Evolutionary conservation across 2,113 vertebrate species (phyloP), one percentile per base, ranked within the genome.

Genomic region (Mesembrinibis cayennensis): DNA sequence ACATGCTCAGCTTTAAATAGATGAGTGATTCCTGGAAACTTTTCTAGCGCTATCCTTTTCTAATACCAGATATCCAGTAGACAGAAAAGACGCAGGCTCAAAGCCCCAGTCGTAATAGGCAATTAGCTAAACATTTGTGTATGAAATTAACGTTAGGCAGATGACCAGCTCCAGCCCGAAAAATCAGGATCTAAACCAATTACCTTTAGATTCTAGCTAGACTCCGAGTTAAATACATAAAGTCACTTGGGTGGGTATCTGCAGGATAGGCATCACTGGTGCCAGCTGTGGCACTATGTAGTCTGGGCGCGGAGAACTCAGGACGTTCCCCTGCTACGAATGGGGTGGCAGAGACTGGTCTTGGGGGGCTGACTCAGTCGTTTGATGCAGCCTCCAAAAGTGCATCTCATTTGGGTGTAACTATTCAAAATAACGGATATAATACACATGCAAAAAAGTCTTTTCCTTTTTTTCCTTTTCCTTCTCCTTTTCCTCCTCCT

Each of bases 11-110:
- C 73, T 89, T 89, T 72, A 94, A 94, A 87, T 42, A 91, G 77
- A 76, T 45, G 38, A 82, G 62, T 42, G 69, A 66, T 72, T 91
- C 85, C 82, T 90, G 93, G 91, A 82, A 95, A 91, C 30, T 72
- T 79, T 36, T 89, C 69, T 49, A 71, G 38, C 18, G 16, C 47
- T 87, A 21, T 47, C 65, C 47, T 89, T 87, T 87, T 78, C 73
- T 91, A 79, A 61, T 69, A 72, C 66, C 70, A 91, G 62, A 67
- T 85, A 79, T 11, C 26, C 62, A 45, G 84, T 25, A 85, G 70
- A 47, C 53, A 61, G 78, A 72, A 49, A 55, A 78, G 72, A 87
- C n/a, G 21, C 86, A 92, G 47, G 74, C 19, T 36, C 34, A 76
- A 65, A 72, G 56, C 27, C 49, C 34, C 53, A 23, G 58, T 52